These are phyloP conservation scores for Manacus vitellinus DNA, from an alignment of 2,113 vertebrate genomes.

Conservation along the genomic window DNA sequence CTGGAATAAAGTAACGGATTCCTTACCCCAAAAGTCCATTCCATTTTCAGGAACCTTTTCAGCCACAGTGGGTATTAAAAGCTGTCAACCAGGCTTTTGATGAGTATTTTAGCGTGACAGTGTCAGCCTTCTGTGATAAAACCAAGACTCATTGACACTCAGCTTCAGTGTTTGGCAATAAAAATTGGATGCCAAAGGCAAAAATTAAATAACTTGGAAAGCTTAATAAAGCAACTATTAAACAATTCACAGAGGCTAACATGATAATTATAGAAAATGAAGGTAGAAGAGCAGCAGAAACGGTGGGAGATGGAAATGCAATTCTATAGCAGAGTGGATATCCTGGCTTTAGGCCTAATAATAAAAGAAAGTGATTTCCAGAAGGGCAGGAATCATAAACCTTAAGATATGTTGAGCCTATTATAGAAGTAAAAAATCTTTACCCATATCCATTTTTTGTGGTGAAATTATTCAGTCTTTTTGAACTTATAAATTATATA, in stretches of 20 bases:
- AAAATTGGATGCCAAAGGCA: slow-evolving; percentile 40
- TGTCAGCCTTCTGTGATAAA: slow-evolving; percentile 33
- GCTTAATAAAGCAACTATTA: slow-evolving; percentile 44
- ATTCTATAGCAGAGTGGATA: slow-evolving; percentile 12
- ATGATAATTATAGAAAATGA: slow-evolving; percentile 39
- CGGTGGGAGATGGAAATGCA: neutral
- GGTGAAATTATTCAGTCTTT: neutral
- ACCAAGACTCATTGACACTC: neutral
- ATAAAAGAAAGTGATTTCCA: neutral
- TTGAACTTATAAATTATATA: neutral
- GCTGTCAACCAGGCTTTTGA: neutral
- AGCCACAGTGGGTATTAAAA: neutral
- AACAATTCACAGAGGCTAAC: slow-evolving; percentile 12
- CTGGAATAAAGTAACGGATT: neutral
- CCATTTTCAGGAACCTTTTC: slow-evolving; percentile 21
- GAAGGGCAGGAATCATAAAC: neutral
- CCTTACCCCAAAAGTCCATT: neutral
- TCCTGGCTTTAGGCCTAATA: neutral
- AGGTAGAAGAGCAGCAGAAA: neutral
- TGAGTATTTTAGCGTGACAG: slow-evolving; percentile 56
- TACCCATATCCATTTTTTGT: neutral
- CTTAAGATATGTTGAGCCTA: neutral
- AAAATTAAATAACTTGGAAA: slow-evolving; percentile 60
- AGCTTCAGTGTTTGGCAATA: slow-evolving; percentile 44
- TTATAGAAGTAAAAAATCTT: neutral